Evolutionary conservation across 2,888 invertebrate species (phyloP).

Genomic region (Cephus pulcher): DNA sequence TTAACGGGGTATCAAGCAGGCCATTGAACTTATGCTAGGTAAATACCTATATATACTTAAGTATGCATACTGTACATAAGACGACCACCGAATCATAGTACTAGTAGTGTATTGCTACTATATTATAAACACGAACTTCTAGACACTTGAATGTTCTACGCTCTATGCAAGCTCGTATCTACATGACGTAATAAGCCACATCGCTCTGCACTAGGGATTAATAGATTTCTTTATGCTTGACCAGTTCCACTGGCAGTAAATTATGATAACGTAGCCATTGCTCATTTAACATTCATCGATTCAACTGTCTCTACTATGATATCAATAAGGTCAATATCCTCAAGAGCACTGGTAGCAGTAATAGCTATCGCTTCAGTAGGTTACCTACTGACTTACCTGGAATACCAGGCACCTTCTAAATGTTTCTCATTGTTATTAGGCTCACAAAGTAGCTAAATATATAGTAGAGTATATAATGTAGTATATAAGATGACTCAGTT

Average conservation of each 20-base stretch:
- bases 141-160: background rate
- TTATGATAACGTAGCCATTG: background rate
- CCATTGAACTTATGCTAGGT: conserved; percentile 36
- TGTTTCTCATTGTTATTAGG: conserved; percentile 20
- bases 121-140: background rate
- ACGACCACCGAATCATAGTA: background rate
- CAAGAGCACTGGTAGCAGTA: conserved; percentile 9
- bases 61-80: background rate
- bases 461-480: background rate
- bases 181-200: background rate
- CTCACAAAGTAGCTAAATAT: background rate
- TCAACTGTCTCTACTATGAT: background rate
- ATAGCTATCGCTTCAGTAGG: conserved; percentile 9
- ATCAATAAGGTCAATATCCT: conserved; percentile 37
- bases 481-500: background rate
- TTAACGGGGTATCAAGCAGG: conserved; percentile 41
- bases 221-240: conserved; percentile 13
- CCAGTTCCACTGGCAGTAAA: conserved; percentile 20
- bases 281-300: background rate
- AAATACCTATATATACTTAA: background rate
- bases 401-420: conserved; percentile 14
- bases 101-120: background rate
- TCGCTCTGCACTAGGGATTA: background rate
- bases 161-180: background rate
- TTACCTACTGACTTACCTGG: conserved; percentile 20